Percentiles rank a stretch among this genome's conserved stretches.
phyloP scores from a whole-genome alignment of 2,113 vertebrate species.

The Microtus richardsoni region DNA sequence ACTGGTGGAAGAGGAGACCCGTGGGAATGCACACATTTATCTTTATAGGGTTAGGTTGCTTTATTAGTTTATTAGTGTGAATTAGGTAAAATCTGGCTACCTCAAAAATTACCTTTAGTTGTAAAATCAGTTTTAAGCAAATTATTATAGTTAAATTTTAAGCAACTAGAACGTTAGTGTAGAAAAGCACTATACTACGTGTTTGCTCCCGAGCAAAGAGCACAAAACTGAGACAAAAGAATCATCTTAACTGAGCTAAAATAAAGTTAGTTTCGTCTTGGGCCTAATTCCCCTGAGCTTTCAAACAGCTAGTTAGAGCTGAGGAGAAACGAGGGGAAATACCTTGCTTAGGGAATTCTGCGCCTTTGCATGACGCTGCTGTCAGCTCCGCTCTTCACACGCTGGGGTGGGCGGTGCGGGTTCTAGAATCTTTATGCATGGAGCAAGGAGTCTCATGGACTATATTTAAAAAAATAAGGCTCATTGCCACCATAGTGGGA shows the following conservation, averaged over 20 bases:
- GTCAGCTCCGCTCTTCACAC: neutral
- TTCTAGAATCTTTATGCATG: neutral
- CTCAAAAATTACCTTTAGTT: conserved; percentile 4
- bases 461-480: neutral
- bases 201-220: neutral
- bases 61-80: conserved; percentile 30
- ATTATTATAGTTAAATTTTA: conserved; percentile 1
- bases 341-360: neutral
- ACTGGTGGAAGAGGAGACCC: neutral
- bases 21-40: neutral
- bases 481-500: neutral
- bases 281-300: neutral
- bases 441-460: neutral
- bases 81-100: neutral
- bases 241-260: neutral
- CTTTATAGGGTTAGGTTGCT: conserved; percentile 19
- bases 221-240: conserved; percentile 10
- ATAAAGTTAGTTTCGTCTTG: conserved; percentile 40
- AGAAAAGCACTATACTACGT: neutral
- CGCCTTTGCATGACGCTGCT: neutral
- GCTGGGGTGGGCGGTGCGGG: neutral
- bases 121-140: conserved; percentile 38
- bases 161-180: neutral
- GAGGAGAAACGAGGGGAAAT: neutral
- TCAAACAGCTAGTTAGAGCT: neutral